Evolutionary conservation across 2,113 vertebrate genomes (phyloP).

Genomic region (Phycodurus eques): DNA sequence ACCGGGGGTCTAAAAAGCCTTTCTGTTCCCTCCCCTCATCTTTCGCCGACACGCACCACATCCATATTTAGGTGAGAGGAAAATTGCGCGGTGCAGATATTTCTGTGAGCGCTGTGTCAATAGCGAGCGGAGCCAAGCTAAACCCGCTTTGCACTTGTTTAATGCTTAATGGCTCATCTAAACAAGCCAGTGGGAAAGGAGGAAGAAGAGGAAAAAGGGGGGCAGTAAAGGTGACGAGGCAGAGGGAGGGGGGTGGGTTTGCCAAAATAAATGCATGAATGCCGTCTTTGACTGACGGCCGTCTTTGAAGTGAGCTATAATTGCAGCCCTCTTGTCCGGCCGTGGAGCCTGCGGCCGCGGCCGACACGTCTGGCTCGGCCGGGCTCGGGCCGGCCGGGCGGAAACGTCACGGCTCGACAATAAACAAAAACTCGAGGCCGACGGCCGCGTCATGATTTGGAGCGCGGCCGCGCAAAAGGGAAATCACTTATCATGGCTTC

Average conservation of each 20-base stretch:
- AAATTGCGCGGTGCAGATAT: slow-evolving; percentile 64
- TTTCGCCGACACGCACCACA: slow-evolving; percentile 52
- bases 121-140: slow-evolving; percentile 62
- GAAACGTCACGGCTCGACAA: slow-evolving; percentile 60
- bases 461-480: slow-evolving; percentile 19
- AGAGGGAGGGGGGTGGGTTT: slow-evolving; percentile 42
- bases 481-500: slow-evolving; percentile 10
- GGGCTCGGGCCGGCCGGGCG: slow-evolving; percentile 42
- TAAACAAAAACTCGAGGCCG: slow-evolving; percentile 51
- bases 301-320: slow-evolving; percentile 75
- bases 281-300: slow-evolving; percentile 70
- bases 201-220: slow-evolving; percentile 59
- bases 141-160: slow-evolving; percentile 75
- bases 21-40: slow-evolving; percentile 50
- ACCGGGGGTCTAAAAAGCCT: slow-evolving; percentile 41
- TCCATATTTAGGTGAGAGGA: slow-evolving; percentile 63
- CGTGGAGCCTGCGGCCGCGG: slow-evolving; percentile 66
- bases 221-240: slow-evolving; percentile 65
- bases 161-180: slow-evolving; percentile 75
- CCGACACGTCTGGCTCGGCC: slow-evolving; percentile 59
- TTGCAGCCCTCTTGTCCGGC: slow-evolving; percentile 67
- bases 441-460: slow-evolving; percentile 32
- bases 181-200: slow-evolving; percentile 70
- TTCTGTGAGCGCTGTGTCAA: slow-evolving; percentile 72
- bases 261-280: slow-evolving; percentile 78